A percentile compares a stretch with the other conserved stretches of the same genome.
Conservation (phyloP, 2,888 invertebrate genomes). For the Melipona beecheii region DNA sequence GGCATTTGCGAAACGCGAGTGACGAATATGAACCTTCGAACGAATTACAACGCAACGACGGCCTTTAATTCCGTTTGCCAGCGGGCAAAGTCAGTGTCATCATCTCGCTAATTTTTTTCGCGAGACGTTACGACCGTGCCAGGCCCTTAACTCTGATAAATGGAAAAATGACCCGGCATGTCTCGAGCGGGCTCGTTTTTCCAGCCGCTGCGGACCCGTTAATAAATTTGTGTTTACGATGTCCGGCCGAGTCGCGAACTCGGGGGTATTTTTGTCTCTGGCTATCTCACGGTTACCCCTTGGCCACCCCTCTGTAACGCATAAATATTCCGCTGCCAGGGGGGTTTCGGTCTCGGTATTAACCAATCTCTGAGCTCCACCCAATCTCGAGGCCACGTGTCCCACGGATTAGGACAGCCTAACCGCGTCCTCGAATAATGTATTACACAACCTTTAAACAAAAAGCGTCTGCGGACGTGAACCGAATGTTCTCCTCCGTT, state of each 20-base stretch:
- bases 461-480: neutral
- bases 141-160: slow-evolving; percentile 75
- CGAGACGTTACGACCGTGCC: slow-evolving; percentile 13
- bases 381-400: slow-evolving; percentile 34
- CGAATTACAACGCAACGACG: slow-evolving; percentile 38
- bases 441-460: slow-evolving; percentile 1
- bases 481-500: neutral
- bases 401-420: slow-evolving; percentile 29
- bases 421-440: slow-evolving; percentile 34
- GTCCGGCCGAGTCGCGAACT: slow-evolving; percentile 60
- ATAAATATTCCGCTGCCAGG: slow-evolving; percentile 59
- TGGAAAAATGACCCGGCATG: slow-evolving; percentile 40
- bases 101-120: slow-evolving; percentile 57
- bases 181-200: slow-evolving; percentile 50
- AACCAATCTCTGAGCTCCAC: slow-evolving; percentile 44
- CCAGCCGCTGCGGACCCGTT: slow-evolving; percentile 66
- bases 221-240: slow-evolving; percentile 80
- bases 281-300: slow-evolving; percentile 26
- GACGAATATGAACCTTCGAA: slow-evolving; percentile 20
- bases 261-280: slow-evolving; percentile 63
- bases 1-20: slow-evolving; percentile 6
- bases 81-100: slow-evolving; percentile 19
- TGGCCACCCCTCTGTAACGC: slow-evolving; percentile 24
- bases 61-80: slow-evolving; percentile 25
- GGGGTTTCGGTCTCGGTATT: slow-evolving; percentile 20